These are phyloP conservation scores for Cygnus buccinator DNA, from an alignment of 2,113 vertebrate genomes.

Conservation along the genomic window DNA sequence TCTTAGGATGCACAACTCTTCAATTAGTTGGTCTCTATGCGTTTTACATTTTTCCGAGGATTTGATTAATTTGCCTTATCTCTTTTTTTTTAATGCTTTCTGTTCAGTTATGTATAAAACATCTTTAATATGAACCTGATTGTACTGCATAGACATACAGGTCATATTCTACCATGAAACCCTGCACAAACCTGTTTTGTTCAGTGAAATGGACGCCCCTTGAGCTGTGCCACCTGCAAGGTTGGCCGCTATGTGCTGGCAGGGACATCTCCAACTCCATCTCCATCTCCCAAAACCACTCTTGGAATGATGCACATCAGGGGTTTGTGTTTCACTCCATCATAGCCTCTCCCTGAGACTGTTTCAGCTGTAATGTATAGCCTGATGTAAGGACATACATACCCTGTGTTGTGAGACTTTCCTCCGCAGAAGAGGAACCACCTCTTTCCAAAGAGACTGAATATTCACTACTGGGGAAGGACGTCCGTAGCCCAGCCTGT, in stretches of 20 bases:
- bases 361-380: not conserved
- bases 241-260: not conserved
- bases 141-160: not conserved
- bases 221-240: not conserved
- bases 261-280: not conserved
- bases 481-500: not conserved
- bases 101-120: not conserved
- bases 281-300: not conserved
- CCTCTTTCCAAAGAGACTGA: not conserved
- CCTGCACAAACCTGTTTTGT: not conserved
- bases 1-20: not conserved
- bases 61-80: not conserved
- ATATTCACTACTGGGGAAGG: not conserved
- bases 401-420: not conserved
- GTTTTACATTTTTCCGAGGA: not conserved
- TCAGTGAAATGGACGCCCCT: not conserved
- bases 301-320: not conserved
- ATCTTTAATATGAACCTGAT: not conserved
- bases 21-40: not conserved
- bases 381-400: too few relatives aligned
- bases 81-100: not conserved
- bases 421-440: not conserved
- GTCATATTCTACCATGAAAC: fast-evolving
- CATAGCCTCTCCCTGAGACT: not conserved
- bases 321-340: not conserved